These are phyloP conservation scores for Tangara arthus DNA, from an alignment of 2,797 vertebrate species.

Conservation along the genomic window DNA sequence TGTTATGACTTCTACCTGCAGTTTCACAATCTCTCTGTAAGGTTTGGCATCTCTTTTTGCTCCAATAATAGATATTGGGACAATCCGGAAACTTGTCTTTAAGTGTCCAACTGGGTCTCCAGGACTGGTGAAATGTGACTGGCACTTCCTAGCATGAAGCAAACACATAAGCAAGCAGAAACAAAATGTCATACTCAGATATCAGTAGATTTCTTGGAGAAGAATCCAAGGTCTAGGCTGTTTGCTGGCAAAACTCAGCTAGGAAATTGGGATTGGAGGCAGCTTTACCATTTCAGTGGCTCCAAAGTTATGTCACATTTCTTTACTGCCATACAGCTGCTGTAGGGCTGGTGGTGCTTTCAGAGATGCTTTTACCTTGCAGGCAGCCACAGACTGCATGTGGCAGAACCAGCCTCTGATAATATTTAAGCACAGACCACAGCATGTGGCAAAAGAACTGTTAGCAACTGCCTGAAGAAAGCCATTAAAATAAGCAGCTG, in stretches of 20 bases:
- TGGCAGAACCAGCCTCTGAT: neutral
- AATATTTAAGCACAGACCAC: neutral
- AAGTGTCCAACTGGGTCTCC: neutral
- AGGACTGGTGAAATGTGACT: too few species aligned
- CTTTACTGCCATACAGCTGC: neutral
- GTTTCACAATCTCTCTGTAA: neutral
- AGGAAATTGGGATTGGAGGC: neutral
- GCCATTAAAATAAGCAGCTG: neutral
- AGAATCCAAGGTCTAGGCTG: neutral
- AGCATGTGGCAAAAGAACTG: neutral
- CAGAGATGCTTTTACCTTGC: neutral
- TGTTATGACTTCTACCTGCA: neutral
- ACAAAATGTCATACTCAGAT: fast-evolving
- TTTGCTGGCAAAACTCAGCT: neutral
- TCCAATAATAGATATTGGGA: fast-evolving
- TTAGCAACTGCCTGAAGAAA: neutral
- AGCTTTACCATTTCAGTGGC: neutral
- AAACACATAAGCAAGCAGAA: neutral
- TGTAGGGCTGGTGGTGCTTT: neutral
- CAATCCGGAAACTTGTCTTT: neutral
- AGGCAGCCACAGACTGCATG: neutral
- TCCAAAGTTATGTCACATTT: neutral
- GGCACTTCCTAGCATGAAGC: neutral
- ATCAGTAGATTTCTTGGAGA: neutral
- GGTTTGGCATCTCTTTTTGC: neutral